Evolutionary conservation across 2,797 vertebrate species (phyloP).

Genomic region (Gymnopithys bicolor): DNA sequence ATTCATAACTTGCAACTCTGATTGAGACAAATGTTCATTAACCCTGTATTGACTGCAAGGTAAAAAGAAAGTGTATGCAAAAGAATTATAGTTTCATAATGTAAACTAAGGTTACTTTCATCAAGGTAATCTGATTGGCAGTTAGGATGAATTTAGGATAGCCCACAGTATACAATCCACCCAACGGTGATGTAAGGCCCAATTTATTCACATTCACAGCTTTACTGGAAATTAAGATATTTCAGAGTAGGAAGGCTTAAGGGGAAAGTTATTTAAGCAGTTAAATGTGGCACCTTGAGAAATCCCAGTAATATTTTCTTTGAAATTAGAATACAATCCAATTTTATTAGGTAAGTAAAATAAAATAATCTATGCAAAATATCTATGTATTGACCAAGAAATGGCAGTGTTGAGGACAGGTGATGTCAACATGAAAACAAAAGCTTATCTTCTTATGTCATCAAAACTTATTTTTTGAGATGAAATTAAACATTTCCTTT

Average conservation of each 20-base stretch:
- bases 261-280: neutral
- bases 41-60: neutral
- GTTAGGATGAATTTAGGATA: neutral
- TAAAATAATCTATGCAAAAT: neutral
- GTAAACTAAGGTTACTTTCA: neutral
- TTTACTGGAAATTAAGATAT: neutral
- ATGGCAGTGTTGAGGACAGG: neutral
- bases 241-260: neutral
- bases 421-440: neutral
- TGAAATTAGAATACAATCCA: neutral
- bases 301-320: neutral
- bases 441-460: neutral
- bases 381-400: neutral
- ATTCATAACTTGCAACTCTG: neutral
- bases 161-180: neutral
- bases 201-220: neutral
- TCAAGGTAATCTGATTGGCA: neutral
- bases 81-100: neutral
- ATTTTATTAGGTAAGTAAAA: neutral
- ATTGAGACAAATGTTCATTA: neutral
- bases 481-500: conserved; percentile 9
- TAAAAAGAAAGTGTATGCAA: neutral
- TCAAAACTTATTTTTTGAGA: neutral
- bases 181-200: neutral
- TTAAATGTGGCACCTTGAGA: neutral